A percentile compares a stretch with the other conserved stretches of the same genome.
Evolutionary conservation across 2,888 invertebrate genomes (phyloP).

Genomic region (Caenorhabditis japonica): DNA sequence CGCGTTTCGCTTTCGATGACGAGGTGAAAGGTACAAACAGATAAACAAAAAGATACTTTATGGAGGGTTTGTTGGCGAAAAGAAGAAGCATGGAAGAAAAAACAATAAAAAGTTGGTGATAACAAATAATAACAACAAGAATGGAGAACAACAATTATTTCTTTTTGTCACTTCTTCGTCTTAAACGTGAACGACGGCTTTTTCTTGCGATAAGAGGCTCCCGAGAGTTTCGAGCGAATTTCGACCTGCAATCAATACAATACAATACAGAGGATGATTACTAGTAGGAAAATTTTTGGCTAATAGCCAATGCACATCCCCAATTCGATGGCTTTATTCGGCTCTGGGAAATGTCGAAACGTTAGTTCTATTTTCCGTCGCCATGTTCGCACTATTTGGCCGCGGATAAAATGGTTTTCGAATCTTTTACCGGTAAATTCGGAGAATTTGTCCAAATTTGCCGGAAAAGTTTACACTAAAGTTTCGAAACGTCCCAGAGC

Average conservation of each 20-base stretch:
- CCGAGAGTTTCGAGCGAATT: constrained; percentile 62
- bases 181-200: constrained; percentile 59
- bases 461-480: too few species aligned
- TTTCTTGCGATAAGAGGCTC: constrained; percentile 60
- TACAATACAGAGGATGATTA: not conserved
- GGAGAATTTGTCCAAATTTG: too few species aligned
- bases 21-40: too few species aligned
- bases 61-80: constrained; percentile 6
- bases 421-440: too few species aligned
- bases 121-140: constrained; percentile 11
- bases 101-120: not conserved
- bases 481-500: too few species aligned
- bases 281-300: not conserved
- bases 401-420: too few species aligned
- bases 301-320: too few species aligned
- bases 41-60: constrained; percentile 1
- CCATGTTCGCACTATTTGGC: too few species aligned
- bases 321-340: too few species aligned
- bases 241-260: constrained; percentile 51
- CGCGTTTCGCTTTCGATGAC: constrained; percentile 29
- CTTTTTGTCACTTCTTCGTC: constrained; percentile 54
- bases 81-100: not conserved
- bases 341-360: too few species aligned
- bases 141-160: constrained; percentile 20
- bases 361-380: too few species aligned